A percentile compares a stretch with the other conserved stretches of the same genome.
Evolutionary conservation across 2,888 invertebrate species (phyloP).

Genomic region (Metallyticus violacea): DNA sequence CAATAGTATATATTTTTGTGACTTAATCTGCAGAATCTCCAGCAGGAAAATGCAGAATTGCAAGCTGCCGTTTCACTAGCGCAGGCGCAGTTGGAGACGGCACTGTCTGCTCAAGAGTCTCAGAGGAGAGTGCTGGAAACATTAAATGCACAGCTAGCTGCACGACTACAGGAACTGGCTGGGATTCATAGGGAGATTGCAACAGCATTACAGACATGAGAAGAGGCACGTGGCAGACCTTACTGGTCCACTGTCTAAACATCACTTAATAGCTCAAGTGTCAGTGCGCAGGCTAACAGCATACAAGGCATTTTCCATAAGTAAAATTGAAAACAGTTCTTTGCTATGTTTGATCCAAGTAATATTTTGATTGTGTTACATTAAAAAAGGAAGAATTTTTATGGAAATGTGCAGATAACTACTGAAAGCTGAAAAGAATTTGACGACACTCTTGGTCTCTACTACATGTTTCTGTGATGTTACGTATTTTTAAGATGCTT

Average conservation of each 20-base stretch:
- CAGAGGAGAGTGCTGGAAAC: constrained; percentile 78
- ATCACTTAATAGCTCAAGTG: neutral
- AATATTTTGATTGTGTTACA: neutral
- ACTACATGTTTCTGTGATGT: neutral
- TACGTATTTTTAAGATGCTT: neutral
- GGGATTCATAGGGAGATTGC: constrained; percentile 81
- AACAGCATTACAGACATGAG: constrained; percentile 75
- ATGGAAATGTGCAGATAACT: neutral
- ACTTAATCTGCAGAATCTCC: constrained; percentile 48
- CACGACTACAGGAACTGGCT: constrained; percentile 74
- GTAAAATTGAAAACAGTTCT: neutral
- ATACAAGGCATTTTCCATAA: neutral
- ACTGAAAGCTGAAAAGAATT: neutral
- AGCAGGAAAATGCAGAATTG: constrained; percentile 64
- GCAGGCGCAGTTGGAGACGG: constrained; percentile 76
- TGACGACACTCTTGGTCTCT: neutral
- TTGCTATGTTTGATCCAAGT: neutral
- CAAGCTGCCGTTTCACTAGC: constrained; percentile 68
- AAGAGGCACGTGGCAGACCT: neutral
- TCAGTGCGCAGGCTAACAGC: neutral
- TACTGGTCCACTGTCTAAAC: constrained; percentile 29
- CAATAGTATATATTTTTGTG: neutral
- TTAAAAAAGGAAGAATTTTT: neutral
- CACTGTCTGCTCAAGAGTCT: constrained; percentile 75
- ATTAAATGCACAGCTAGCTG: constrained; percentile 77